Evolutionary conservation across 2,113 vertebrate genomes (phyloP).

Genomic region (Symphodus melops): DNA sequence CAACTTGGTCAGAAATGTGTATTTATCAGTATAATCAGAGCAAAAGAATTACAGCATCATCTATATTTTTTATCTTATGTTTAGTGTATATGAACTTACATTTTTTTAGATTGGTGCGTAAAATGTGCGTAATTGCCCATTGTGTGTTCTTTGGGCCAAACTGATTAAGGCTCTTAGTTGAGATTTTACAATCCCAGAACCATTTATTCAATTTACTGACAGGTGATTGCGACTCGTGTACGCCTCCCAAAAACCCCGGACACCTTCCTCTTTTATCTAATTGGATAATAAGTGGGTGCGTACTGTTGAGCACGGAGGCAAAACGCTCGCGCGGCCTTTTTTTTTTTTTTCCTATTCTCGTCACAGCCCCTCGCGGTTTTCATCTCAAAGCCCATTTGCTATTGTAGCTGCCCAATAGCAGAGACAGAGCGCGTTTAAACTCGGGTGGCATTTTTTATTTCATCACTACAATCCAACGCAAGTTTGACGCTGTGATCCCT

Average conservation of each 20-base stretch:
- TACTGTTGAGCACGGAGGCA: slow-evolving; percentile 57
- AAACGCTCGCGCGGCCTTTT: slow-evolving; percentile 70
- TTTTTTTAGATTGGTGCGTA: slow-evolving; percentile 35
- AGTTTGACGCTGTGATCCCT: slow-evolving; percentile 81
- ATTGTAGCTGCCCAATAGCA: slow-evolving; percentile 87
- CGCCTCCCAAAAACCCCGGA: slow-evolving; percentile 39
- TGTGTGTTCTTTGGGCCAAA: slow-evolving; percentile 9
- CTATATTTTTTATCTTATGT: background rate
- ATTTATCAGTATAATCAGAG: slow-evolving; percentile 6
- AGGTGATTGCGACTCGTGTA: slow-evolving; percentile 52
- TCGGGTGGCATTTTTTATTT: slow-evolving; percentile 87
- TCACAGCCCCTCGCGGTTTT: slow-evolving; percentile 63
- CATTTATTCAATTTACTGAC: slow-evolving; percentile 66
- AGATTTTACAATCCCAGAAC: slow-evolving; percentile 30
- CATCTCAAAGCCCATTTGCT: slow-evolving; percentile 88
- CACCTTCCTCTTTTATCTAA: slow-evolving; percentile 70
- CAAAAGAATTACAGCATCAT: background rate
- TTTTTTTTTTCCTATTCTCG: slow-evolving; percentile 57
- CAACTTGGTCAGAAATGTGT: slow-evolving; percentile 39
- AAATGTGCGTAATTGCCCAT: slow-evolving; percentile 43
- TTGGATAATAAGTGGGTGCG: slow-evolving; percentile 74
- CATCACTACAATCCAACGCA: slow-evolving; percentile 86
- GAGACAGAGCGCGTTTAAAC: slow-evolving; percentile 85
- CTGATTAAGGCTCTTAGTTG: background rate
- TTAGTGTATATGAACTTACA: background rate